These are phyloP conservation scores for Gymnodraco acuticeps DNA, from an alignment of 2,797 vertebrate species.

Conservation along the genomic window DNA sequence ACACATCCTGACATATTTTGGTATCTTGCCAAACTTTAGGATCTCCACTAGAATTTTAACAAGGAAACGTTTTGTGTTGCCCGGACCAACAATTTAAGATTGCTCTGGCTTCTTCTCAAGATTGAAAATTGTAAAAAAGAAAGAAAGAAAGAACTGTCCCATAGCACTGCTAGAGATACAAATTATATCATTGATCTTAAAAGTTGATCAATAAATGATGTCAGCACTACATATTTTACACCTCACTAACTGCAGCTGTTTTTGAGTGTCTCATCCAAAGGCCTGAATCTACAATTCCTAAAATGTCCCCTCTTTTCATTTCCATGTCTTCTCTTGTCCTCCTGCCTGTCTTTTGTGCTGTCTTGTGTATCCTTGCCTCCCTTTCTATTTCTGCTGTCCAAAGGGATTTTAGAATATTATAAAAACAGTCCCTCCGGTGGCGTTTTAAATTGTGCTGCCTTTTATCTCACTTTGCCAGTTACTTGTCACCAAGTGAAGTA, in stretches of 20 bases:
- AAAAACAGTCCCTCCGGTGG: constrained; percentile 30
- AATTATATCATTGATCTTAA: constrained; percentile 16
- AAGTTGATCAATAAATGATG: constrained; percentile 30
- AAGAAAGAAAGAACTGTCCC: neutral
- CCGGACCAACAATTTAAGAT: neutral
- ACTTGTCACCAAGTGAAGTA: constrained; percentile 54
- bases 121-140: neutral
- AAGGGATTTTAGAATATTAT: constrained; percentile 44
- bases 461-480: constrained; percentile 61
- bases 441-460: constrained; percentile 52
- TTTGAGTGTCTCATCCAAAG: constrained; percentile 29
- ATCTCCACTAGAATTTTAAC: neutral
- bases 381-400: constrained; percentile 52
- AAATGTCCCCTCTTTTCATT: constrained; percentile 26
- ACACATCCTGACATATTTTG: neutral
- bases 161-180: neutral
- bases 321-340: constrained; percentile 23
- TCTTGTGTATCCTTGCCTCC: constrained; percentile 32
- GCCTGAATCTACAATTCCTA: constrained; percentile 35
- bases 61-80: neutral
- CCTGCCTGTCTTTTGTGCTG: constrained; percentile 18
- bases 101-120: neutral
- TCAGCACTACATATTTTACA: constrained; percentile 18
- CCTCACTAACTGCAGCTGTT: constrained; percentile 31
- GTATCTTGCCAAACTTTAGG: neutral